phyloP scores from a whole-genome alignment of 1,140 invertebrate genomes.

The Brachystomella parvula region DNA sequence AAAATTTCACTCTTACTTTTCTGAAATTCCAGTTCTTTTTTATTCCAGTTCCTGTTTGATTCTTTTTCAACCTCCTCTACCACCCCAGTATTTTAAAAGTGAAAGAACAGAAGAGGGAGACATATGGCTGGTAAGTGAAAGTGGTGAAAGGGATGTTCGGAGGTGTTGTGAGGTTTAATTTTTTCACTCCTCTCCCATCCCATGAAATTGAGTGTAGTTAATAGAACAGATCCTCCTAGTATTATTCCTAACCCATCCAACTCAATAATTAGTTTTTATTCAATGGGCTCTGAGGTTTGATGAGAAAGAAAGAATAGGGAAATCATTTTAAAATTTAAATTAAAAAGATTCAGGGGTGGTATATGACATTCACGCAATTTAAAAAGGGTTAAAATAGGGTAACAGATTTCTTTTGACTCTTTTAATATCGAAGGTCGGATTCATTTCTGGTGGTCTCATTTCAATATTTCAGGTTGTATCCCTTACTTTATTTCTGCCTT shows the following conservation, averaged over 20 bases:
- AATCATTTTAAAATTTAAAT: slow-evolving; percentile 2
- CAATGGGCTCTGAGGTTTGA: not conserved
- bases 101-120: too few relatives aligned
- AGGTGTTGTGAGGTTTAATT: too few relatives aligned
- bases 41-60: too few relatives aligned
- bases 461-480: not conserved
- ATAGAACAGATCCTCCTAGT: too few relatives aligned
- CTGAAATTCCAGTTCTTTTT: too few relatives aligned
- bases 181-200: too few relatives aligned
- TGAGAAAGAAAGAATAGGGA: not conserved
- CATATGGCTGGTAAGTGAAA: too few relatives aligned
- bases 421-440: not conserved
- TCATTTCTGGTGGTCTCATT: not conserved
- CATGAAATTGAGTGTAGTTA: not conserved
- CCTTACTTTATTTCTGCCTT: not conserved
- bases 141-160: not conserved
- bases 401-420: not conserved
- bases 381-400: not conserved
- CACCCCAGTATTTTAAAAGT: too few relatives aligned
- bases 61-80: too few relatives aligned
- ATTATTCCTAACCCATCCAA: not conserved
- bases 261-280: not conserved
- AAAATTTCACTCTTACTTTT: too few relatives aligned
- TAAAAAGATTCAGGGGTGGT: not conserved
- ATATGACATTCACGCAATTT: not conserved